Percentiles rank a stretch among this genome's conserved stretches.
Conservation (phyloP, 2,113 vertebrate species). For the Oreochromis tanganicae region DNA sequence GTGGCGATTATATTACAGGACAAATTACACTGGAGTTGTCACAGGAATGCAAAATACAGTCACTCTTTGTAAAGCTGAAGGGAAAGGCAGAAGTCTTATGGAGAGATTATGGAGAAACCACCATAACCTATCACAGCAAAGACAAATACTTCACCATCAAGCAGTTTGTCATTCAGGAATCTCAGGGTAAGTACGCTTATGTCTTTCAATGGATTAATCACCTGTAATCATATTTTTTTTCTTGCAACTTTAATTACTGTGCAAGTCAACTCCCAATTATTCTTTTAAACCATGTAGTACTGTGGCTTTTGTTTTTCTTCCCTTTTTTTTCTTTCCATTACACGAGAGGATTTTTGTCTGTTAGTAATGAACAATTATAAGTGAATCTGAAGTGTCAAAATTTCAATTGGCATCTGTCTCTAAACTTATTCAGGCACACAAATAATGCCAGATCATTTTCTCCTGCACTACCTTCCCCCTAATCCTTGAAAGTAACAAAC, state of each 20-base stretch:
- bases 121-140: background rate
- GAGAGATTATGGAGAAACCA: background rate
- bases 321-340: background rate
- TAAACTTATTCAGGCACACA: background rate
- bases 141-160: background rate
- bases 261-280: background rate
- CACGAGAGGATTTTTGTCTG: background rate
- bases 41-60: conserved; percentile 27
- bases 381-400: background rate
- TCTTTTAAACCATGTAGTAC: background rate
- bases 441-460: background rate
- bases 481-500: background rate
- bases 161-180: background rate
- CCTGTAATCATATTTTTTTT: background rate
- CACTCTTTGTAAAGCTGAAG: conserved; percentile 54
- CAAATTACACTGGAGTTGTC: conserved; percentile 38
- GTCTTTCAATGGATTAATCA: background rate
- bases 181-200: background rate
- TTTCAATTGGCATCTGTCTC: background rate
- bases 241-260: background rate
- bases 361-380: background rate
- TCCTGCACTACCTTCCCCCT: background rate
- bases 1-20: conserved; percentile 46
- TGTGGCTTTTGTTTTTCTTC: background rate
- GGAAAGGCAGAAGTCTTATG: conserved; percentile 36